Base-by-base conservation (phyloP, 2,113 vertebrate species). In the Lamprotornis superbus region DNA sequence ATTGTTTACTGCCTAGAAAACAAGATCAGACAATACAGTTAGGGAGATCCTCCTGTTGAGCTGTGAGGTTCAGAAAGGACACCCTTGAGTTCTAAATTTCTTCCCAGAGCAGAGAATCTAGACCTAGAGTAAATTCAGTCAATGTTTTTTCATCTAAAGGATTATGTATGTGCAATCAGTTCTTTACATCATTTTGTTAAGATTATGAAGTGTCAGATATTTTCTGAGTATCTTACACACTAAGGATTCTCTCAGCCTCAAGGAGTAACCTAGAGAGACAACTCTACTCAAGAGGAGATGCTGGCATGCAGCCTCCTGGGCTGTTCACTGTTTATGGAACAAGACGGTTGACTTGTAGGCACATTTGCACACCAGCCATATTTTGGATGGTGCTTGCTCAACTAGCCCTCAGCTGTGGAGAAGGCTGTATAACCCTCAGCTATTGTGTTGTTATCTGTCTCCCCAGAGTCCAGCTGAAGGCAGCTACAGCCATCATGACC, bases 401-500 rank as follows among this genome's bases (percentile, higher is more conserved):
- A 23, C 33, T 37, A 42, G 9, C 18, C 22, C 14, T 37, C 28
- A 47, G 40, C 18, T 22, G 1, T 5, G 23, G 24, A 44, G 31
- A 11, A 53, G 65, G 24, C 30, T 65, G 23, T 44, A 30, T 7
- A 44, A 50, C 11, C 24, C 49, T 55, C 30, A 47, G 15, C 12
- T 65, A 15, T 4, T 37, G 8, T 70, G 47, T 27, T 39, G 11
- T 40, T 65, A 9, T 10, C 22, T 50, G 15, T 28, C 44, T 57
- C 44, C 8, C 21, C 44, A 50, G 31, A 57, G 22, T 7, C 15
- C 59, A 37, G 1, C 12, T 56, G 44, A 23, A 65, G 59, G 22
- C 35, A 65, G 31, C 12, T 42, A 37, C 42, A 65, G 44, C 18
- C 27, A 28, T 35, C 44, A 50, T 0, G 0, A 44, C 3, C 37